Evolutionary conservation across 2,888 invertebrate genomes (phyloP).

Genomic region (Stenolophus ochropezus): DNA sequence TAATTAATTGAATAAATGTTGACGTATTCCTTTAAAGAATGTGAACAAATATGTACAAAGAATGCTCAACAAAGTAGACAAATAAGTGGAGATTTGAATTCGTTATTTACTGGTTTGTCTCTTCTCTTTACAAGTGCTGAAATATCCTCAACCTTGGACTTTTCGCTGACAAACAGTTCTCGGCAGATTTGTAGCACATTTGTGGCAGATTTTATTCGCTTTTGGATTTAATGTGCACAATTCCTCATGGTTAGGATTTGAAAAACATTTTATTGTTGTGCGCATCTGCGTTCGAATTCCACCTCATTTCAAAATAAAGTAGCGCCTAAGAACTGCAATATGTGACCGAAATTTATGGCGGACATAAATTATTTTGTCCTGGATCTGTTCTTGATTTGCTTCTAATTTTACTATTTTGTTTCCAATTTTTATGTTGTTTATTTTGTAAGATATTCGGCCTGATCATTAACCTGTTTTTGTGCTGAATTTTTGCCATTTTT

Average conservation of each 20-base stretch:
- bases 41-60: background rate
- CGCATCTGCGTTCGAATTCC: slow-evolving; percentile 38
- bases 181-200: slow-evolving; percentile 24
- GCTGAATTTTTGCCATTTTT: slow-evolving; percentile 16
- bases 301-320: slow-evolving; percentile 41
- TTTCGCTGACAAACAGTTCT: background rate
- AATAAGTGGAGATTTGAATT: background rate
- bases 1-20: too few relatives aligned
- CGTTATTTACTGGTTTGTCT: background rate
- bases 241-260: slow-evolving; percentile 31
- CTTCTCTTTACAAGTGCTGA: background rate
- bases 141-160: background rate
- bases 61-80: background rate
- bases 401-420: slow-evolving; percentile 46
- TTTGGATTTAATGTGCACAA: slow-evolving; percentile 36
- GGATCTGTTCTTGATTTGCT: slow-evolving; percentile 43
- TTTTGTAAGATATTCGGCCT: slow-evolving; percentile 3
- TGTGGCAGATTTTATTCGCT: slow-evolving; percentile 20
- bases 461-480: slow-evolving; percentile 18
- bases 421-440: slow-evolving; percentile 28
- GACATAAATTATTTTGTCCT: slow-evolving; percentile 47
- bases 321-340: slow-evolving; percentile 34
- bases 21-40: background rate
- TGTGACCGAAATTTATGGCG: slow-evolving; percentile 42
- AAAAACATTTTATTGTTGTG: slow-evolving; percentile 43